Evolutionary conservation across 1,140 invertebrate species (phyloP), one percentile per base, ranked within the genome.

Genomic region (Drosophila kohkoa): DNA sequence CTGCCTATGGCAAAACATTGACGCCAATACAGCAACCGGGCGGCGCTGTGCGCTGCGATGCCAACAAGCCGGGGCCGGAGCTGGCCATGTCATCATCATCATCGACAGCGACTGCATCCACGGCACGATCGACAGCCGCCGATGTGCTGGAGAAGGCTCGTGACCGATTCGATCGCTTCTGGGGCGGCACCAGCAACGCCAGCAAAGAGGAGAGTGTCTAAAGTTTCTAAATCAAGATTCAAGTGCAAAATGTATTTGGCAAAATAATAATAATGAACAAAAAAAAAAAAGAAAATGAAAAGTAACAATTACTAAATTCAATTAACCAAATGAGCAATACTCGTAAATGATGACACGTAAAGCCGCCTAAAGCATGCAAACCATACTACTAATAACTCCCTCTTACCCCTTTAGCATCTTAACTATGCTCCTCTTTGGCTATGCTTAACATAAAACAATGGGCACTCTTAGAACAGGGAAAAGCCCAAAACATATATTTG

Each of bases 161-260:
- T 66, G 96, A 95, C 91, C 95, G 96, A 67, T 97, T 97, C 82
- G 96, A 98, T 93, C 95, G 97, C 82, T 98, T 98, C 93, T 98
- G 97, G 97, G 96, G 96, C 58, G 72, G 52, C 74, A 73, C 69
- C 73, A 81, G 96, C 59, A 81, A 48, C 60, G 79, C 70, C 67
- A 91, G 55, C 68, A 92, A 91, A 72, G 92, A 93, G 74, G 92
- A 90, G 63, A 90, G 78, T 76, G 92, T 91, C 64, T 92, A 92
- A 80, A 43, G 3, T 16, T 41, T 48, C 15, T 48, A n/a, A 38
- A 43, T 51, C 32, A 49, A 52, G 71, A 65, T 77, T 67, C 57
- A 77, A 77, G 68, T 77, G 81, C 74, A 77, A 73, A 76, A 75
- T 83, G 73, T 79, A 73, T 83, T 83, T 65, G 35, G 35, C 20